Evolutionary conservation across 2,888 invertebrate genomes (phyloP).

Genomic region (Cosmia trapezina): DNA sequence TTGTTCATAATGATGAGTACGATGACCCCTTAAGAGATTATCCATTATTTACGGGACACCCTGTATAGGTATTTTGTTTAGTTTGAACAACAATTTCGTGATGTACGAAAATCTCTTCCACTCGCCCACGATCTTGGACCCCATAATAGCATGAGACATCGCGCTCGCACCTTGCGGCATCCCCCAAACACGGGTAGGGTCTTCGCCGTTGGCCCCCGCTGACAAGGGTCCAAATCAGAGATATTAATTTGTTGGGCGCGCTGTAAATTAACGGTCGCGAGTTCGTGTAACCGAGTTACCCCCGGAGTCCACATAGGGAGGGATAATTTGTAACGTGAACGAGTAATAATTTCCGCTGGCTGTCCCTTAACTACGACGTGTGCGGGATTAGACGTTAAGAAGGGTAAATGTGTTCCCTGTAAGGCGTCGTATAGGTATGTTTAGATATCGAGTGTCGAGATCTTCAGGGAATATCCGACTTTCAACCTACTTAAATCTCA

Average conservation of each 20-base stretch:
- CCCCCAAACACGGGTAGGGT: constrained; percentile 67
- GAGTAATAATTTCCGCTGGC: constrained; percentile 82
- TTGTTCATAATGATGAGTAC: no score
- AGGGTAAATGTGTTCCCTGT: constrained; percentile 58
- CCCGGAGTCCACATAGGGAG: constrained; percentile 73
- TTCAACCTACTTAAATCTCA: constrained; percentile 2
- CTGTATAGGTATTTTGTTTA: no score
- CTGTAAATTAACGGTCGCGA: constrained; percentile 87
- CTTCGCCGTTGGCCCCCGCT: constrained; percentile 75
- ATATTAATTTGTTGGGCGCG: constrained; percentile 89
- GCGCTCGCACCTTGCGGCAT: constrained; percentile 64
- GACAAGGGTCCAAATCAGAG: constrained; percentile 90
- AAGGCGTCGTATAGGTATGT: constrained; percentile 20
- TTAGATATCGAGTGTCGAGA: constrained; percentile 38
- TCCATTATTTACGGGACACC: no score
- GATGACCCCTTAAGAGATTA: no score
- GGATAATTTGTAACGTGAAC: constrained; percentile 85
- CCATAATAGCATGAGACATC: constrained; percentile 33
- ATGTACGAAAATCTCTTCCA: neutral
- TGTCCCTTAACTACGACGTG: constrained; percentile 73
- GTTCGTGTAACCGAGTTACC: constrained; percentile 84
- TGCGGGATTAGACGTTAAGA: constrained; percentile 70
- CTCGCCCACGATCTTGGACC: constrained; percentile 26
- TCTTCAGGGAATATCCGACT: constrained; percentile 37
- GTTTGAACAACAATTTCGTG: neutral